These are phyloP conservation scores for Cottoperca gobio DNA, from an alignment of 2,797 vertebrate genomes.

Conservation along the genomic window DNA sequence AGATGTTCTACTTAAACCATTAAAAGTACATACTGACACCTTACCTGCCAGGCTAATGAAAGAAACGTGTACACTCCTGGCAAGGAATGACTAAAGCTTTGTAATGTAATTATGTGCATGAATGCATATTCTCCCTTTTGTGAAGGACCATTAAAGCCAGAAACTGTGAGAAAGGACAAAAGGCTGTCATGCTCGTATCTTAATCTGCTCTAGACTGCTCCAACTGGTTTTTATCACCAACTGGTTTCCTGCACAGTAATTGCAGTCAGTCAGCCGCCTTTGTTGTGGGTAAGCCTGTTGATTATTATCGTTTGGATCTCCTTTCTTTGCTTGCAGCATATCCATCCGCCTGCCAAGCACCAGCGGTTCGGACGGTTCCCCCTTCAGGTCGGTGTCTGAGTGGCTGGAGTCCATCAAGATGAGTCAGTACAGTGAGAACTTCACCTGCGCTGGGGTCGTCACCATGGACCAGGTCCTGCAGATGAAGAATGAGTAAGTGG, in stretches of 20 bases:
- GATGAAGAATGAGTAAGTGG: constrained; percentile 94
- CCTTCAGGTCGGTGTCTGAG: constrained; percentile 93
- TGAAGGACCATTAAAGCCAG: constrained; percentile 39
- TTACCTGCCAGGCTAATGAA: constrained; percentile 45
- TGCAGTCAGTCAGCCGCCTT: constrained; percentile 55
- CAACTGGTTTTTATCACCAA: constrained; percentile 77
- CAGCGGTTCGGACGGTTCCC: constrained; percentile 92
- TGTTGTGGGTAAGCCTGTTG: constrained; percentile 63
- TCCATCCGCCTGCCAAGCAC: constrained; percentile 98
- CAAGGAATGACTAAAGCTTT: constrained; percentile 12
- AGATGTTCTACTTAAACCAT: constrained; percentile 45
- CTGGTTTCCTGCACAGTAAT: constrained; percentile 68
- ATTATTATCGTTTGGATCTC: constrained; percentile 54
- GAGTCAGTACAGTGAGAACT: constrained; percentile 97
- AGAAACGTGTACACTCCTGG: constrained; percentile 39
- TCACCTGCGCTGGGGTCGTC: constrained; percentile 89
- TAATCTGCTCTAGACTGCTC: constrained; percentile 71
- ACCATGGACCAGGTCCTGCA: constrained; percentile 95
- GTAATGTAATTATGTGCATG: constrained; percentile 30
- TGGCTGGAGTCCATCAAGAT: constrained; percentile 99
- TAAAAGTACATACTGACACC: constrained; percentile 43
- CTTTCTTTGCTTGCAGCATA: constrained; percentile 82
- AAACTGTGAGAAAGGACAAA: constrained; percentile 52
- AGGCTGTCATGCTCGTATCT: constrained; percentile 35
- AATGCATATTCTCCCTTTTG: constrained; percentile 46